Evolutionary conservation across 1,140 invertebrate genomes (phyloP), one percentile per base, ranked within the genome.

Genomic region (Frieseomelitta varia): DNA sequence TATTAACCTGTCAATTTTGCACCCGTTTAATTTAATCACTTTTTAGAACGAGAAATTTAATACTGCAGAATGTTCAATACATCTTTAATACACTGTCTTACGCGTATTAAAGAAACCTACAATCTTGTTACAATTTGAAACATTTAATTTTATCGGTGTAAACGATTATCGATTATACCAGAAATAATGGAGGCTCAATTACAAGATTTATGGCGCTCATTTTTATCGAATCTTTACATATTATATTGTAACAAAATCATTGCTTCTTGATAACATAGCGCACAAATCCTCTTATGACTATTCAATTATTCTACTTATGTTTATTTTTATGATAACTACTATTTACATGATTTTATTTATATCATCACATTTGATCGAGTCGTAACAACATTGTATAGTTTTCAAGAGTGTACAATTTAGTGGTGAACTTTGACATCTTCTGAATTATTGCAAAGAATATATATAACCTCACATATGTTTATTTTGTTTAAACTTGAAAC

Each of bases 1-100:
- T 71, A 71, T 71, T 71, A 71, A 15, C 21, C 19, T 47, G 69
- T 47, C 69, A 47, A 71, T 47, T 71, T 15, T 15, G 2, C 34
- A 47, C 21, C 15, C 39, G 69, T 71, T 71, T 47, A 47, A 71
- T 47, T n/a, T n/a, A 71, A 71, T 71, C 69, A 71, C 24, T 47
- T 71, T 47, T 71, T 68, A 68, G 12, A 39, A 68, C 34, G 39
- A 47, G 21, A n/a, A 39, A 71, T 34, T 69, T 24, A 69, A 4
- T 24, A 15, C 12, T 8, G 6, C 15, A 14, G 65, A 67, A 34
- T 69, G 47, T 47, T 71, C 24, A 3, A n/a, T 10, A n/a, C 21
- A 47, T n/a, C 14, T 47, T 71, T n/a, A 11, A 24, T 8, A 71
- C 63, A 30, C 6, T 14, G 61, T 63, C 15, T 69, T 4, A 19